Conservation (phyloP, 2,113 vertebrate genomes). For the Crotalus helleri region DNA sequence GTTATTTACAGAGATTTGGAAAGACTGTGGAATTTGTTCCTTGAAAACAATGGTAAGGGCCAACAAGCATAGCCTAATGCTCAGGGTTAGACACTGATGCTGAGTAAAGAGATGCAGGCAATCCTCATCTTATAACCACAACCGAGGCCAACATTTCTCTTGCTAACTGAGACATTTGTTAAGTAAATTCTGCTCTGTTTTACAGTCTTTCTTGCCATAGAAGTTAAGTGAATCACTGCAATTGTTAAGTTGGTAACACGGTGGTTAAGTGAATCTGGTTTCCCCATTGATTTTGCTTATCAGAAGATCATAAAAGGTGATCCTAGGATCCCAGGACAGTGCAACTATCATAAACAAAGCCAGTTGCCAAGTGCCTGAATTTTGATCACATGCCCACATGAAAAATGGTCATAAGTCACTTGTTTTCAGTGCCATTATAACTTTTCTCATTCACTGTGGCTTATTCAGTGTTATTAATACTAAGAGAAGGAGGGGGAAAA, state of each 20-base stretch:
- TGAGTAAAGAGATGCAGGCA: slow-evolving; percentile 16
- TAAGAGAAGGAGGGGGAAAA: neutral
- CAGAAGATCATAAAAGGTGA: neutral
- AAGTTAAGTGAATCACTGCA: neutral
- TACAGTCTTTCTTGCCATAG: neutral
- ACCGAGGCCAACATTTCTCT: too few species aligned
- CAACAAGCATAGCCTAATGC: slow-evolving; percentile 10
- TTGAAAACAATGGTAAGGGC: slow-evolving; percentile 19
- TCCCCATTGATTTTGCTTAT: neutral
- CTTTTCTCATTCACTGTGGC: neutral
- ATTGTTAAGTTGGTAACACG: neutral
- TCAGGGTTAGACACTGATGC: neutral
- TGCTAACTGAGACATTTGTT: neutral
- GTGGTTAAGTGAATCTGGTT: neutral
- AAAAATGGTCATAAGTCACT: neutral
- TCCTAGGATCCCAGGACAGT: neutral
- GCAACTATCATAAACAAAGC: neutral
- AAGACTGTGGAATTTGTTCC: slow-evolving; percentile 29
- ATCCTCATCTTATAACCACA: neutral
- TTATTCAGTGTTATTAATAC: neutral
- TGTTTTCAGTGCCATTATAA: neutral
- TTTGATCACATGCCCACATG: neutral
- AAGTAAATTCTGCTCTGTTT: neutral
- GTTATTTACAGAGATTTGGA: slow-evolving; percentile 39
- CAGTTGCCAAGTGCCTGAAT: neutral